Base-by-base conservation (phyloP, 2,797 vertebrate species). In the Buceros bicornis region DNA sequence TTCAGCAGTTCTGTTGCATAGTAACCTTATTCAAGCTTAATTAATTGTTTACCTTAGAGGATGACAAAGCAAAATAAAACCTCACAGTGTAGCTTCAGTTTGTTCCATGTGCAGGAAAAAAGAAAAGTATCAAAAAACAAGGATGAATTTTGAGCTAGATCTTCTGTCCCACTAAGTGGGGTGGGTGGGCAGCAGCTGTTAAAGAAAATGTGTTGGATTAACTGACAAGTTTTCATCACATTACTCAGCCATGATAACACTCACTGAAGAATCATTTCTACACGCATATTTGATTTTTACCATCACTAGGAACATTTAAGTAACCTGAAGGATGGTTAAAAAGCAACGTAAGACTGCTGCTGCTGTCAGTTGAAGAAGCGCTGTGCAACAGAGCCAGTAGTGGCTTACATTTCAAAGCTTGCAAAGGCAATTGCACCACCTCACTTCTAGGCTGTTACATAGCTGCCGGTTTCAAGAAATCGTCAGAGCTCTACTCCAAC, bases 21-120 rank as follows among this genome's bases (percentile, higher is more conserved):
- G 16, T 61, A 78, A 69, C 5, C 24, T 72, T n/a, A 89, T 7
- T 35, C 11, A 83, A 83, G 76, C 13, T 65, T 11, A 11, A 80
- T 67, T 50, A 70, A 51, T 12, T 66, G 48, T 26, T 82, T 40
- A 16, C 17, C 40, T 15, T 51, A 82, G 22, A 92, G 24, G 24
- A 84, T 48, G 9, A 48, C 37, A 85, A 94, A 66, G 37, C 28
- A 85, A 78, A 86, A 48, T 15, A 78, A 78, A 89, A 40, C 8
- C 13, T 62, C 54, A 37, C 6, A 48, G 47, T 20, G n/a, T 22
- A 60, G 19, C 20, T 76, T 76, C 35, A 19, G 19, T 3, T 51
- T 31, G 13, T 76, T 71, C 40, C 10, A 43, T 1, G 7, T 29
- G 71, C 20, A 71, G 9, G 6, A 37, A 20, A 53, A 81, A 69